Percentiles rank a stretch among this genome's conserved stretches.
Evolutionary conservation across 2,113 vertebrate species (phyloP).

Genomic region (Nerophis ophidion): DNA sequence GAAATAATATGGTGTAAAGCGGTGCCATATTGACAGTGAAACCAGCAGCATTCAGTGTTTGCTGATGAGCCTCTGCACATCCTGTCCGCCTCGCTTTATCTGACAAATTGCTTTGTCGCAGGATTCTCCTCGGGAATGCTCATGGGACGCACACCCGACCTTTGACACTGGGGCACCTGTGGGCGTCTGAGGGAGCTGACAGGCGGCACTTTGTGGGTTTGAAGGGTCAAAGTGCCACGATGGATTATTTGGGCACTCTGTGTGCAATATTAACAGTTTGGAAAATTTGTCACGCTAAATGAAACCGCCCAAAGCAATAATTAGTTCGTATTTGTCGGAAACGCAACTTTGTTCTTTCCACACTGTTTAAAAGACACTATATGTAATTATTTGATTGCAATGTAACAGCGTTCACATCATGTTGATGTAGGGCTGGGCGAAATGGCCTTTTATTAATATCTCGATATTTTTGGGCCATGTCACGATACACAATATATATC

Average conservation of each 20-base stretch:
- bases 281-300: background rate
- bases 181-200: slow-evolving; percentile 19
- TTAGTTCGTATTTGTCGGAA: too few species aligned
- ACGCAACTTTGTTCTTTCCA: too few species aligned
- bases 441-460: too few species aligned
- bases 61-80: slow-evolving; percentile 27
- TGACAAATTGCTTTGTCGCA: slow-evolving; percentile 52
- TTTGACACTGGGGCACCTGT: slow-evolving; percentile 17
- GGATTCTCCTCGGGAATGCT: slow-evolving; percentile 3
- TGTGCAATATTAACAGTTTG: background rate
- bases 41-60: slow-evolving; percentile 19
- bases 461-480: too few species aligned
- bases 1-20: too few species aligned
- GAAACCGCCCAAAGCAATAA: background rate
- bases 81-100: slow-evolving; percentile 38
- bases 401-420: too few species aligned
- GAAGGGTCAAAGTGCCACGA: slow-evolving; percentile 22
- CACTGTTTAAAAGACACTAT: too few species aligned
- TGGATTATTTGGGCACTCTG: slow-evolving; percentile 3
- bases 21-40: slow-evolving; percentile 10
- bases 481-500: too few species aligned
- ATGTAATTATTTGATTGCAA: too few species aligned
- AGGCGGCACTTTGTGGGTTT: slow-evolving; percentile 5
- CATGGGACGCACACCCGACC: slow-evolving; percentile 10
- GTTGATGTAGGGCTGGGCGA: too few species aligned